Evolutionary conservation across 1,140 invertebrate species (phyloP).

Genomic region (Mesaphorura yosii): DNA sequence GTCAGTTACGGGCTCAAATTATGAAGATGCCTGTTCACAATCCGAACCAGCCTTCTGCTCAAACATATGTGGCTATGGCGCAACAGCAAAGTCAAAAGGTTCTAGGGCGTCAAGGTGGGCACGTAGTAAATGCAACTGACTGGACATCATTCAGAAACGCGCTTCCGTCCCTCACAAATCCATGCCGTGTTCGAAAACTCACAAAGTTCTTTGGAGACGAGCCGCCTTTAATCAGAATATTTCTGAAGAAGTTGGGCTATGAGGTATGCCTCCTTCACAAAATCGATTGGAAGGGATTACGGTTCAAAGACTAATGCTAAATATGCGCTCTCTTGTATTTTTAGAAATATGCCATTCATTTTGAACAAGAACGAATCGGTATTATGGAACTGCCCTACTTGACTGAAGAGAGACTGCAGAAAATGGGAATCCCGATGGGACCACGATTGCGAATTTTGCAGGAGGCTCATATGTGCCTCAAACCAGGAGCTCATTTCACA

Average conservation of each 20-base stretch:
- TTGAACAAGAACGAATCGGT: conserved; percentile 79
- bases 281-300: no score
- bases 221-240: conserved; percentile 74
- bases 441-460: conserved; percentile 76
- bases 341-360: conserved; percentile 76
- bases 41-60: background rate
- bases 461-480: conserved; percentile 53
- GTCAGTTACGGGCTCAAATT: conserved; percentile 54
- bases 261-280: conserved; percentile 50
- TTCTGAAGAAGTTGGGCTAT: conserved; percentile 82
- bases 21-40: conserved; percentile 28
- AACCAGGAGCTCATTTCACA: conserved; percentile 18
- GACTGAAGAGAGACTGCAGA: conserved; percentile 74
- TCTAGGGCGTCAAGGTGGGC: conserved; percentile 1
- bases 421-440: conserved; percentile 78
- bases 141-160: conserved; percentile 31
- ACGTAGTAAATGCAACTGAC: conserved; percentile 19
- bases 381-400: conserved; percentile 85
- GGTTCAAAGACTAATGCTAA: no score
- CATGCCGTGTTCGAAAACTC: conserved; percentile 65
- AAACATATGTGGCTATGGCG: conserved; percentile 15
- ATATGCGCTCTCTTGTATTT: conserved; percentile 29
- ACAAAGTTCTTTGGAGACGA: conserved; percentile 90
- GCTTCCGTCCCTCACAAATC: conserved; percentile 53
- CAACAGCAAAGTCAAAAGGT: conserved; percentile 6